phyloP scores from a whole-genome alignment of 64 coral and sea anemone species.

The Dendronephthya gigantea region DNA sequence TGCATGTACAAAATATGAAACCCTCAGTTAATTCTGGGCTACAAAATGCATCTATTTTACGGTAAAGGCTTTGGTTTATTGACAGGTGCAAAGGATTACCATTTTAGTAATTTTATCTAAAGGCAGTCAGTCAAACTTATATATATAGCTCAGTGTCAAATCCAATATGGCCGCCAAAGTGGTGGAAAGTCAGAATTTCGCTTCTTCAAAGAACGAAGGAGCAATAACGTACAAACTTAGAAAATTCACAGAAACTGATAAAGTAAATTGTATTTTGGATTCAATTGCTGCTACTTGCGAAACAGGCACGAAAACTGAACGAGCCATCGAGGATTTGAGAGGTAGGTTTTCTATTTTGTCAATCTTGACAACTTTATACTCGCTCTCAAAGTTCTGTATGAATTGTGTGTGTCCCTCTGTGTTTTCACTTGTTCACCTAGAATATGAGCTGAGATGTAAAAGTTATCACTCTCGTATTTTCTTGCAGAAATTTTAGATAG shows the following conservation, averaged over 20 bases:
- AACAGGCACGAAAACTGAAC: not conserved
- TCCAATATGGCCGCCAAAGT: no score
- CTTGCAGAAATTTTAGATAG: slow-evolving; percentile 80
- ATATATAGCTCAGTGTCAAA: no score
- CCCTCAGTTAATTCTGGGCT: no score
- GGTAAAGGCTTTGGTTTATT: no score
- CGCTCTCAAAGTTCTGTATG: not conserved
- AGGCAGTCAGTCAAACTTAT: no score
- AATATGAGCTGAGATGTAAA: not conserved
- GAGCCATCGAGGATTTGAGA: not conserved
- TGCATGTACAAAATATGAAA: no score
- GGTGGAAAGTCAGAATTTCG: no score
- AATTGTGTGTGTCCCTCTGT: no score
- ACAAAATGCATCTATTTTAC: no score
- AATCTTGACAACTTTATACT: not conserved
- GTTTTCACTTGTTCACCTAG: no score
- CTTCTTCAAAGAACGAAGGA: not conserved
- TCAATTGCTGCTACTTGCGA: not conserved
- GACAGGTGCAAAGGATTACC: no score
- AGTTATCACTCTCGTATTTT: not conserved
- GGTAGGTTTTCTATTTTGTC: not conserved
- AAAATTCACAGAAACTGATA: not conserved
- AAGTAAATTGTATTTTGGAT: not conserved
- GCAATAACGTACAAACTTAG: not conserved
- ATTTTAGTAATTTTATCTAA: no score